Conservation (phyloP, 2,113 vertebrate species). For the Athene cunicularia region DNA sequence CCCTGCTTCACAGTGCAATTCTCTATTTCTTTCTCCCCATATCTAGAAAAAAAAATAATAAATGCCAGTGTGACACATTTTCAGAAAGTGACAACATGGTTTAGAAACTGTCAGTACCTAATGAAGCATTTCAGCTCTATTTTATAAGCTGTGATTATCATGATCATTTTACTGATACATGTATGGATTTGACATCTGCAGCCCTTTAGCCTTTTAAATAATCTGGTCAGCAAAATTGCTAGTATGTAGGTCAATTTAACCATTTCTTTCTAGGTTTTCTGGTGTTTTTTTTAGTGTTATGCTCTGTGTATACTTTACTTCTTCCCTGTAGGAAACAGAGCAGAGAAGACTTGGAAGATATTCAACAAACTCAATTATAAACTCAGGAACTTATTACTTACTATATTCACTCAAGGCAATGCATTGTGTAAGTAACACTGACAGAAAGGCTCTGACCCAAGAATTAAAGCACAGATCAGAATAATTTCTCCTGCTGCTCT, state of each 20-base stretch:
- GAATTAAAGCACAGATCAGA: background rate
- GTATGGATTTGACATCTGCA: conserved; percentile 29
- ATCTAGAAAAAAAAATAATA: conserved; percentile 49
- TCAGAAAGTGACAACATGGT: conserved; percentile 61
- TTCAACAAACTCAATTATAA: conserved; percentile 23
- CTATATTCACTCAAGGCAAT: background rate
- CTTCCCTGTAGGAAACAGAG: background rate
- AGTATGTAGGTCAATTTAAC: conserved; percentile 58
- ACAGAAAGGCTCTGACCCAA: background rate
- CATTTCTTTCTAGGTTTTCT: conserved; percentile 14
- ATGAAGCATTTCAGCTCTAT: conserved; percentile 59
- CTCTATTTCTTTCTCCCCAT: conserved; percentile 37
- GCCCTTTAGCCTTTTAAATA: conserved; percentile 57
- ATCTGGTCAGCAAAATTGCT: conserved; percentile 53
- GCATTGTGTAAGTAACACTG: background rate
- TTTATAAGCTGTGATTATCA: conserved; percentile 64
- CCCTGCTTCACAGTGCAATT: conserved; percentile 31
- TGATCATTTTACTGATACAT: conserved; percentile 57
- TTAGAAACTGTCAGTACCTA: conserved; percentile 62
- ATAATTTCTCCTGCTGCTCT: background rate
- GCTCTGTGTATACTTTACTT: background rate
- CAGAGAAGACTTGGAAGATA: background rate
- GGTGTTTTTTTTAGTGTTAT: background rate
- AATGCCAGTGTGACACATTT: conserved; percentile 49
- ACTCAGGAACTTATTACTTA: background rate